These are phyloP conservation scores for Cryptoleucopteryx plumbea DNA, from an alignment of 2,113 vertebrate species.

Conservation along the genomic window DNA sequence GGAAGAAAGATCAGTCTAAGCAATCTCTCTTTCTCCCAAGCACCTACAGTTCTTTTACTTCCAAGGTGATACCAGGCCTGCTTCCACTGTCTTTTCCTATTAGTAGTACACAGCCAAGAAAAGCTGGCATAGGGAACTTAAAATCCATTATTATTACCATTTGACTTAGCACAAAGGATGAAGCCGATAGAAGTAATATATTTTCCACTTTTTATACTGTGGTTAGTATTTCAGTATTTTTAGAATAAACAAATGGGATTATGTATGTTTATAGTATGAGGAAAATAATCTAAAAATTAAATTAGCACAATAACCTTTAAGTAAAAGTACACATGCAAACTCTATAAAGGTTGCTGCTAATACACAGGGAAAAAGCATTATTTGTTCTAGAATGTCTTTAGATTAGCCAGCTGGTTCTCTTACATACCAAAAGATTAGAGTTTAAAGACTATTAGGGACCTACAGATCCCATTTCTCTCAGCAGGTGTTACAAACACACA, in stretches of 20 bases:
- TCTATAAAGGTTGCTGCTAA: background rate
- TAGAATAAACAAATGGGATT: background rate
- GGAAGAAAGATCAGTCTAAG: background rate
- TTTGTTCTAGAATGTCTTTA: background rate
- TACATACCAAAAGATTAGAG: background rate
- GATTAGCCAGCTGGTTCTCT: background rate
- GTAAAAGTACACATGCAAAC: background rate
- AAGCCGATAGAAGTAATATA: background rate
- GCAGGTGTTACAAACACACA: background rate
- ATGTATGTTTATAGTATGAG: background rate
- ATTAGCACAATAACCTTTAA: background rate
- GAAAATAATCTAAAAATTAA: background rate
- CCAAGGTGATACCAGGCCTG: background rate
- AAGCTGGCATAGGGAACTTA: background rate
- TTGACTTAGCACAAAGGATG: background rate
- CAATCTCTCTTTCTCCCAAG: background rate
- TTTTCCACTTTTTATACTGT: background rate
- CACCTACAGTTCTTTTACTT: background rate
- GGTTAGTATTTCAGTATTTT: background rate
- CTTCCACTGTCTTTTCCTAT: background rate
- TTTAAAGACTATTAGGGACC: background rate
- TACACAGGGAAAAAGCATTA: background rate
- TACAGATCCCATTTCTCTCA: background rate
- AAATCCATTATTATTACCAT: background rate
- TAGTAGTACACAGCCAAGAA: background rate